Conservation (phyloP, 2,888 invertebrate genomes). For the Metellina segmentata region DNA sequence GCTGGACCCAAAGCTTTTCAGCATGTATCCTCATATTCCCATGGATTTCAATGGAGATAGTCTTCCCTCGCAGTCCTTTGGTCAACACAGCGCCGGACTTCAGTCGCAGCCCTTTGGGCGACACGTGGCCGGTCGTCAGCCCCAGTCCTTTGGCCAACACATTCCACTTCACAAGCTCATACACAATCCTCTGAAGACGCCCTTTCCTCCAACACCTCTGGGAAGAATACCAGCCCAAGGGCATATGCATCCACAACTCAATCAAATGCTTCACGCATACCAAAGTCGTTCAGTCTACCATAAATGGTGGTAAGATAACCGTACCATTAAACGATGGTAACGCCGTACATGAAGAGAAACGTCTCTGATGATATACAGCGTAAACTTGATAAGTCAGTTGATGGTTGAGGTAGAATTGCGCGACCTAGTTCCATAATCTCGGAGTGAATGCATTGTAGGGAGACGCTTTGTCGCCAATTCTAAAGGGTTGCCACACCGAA, state of each 20-base stretch:
- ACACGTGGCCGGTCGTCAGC: not conserved
- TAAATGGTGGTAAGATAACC: constrained; percentile 50
- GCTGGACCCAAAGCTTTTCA: constrained; percentile 53
- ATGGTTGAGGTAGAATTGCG: too few species aligned
- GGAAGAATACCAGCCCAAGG: not conserved
- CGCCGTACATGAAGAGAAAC: too few species aligned
- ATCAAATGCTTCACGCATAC: constrained; percentile 60
- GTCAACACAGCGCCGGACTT: not conserved
- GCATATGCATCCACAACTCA: constrained; percentile 28
- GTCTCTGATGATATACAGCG: too few species aligned
- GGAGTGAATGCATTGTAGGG: too few species aligned
- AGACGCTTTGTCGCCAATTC: too few species aligned
- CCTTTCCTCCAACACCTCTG: constrained; percentile 20
- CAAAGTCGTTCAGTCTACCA: constrained; percentile 55
- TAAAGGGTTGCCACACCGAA: too few species aligned
- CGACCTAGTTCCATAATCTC: too few species aligned
- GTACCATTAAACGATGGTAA: not conserved
- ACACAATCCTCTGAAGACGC: constrained; percentile 68
- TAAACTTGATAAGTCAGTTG: too few species aligned
- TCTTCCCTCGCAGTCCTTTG: not conserved
- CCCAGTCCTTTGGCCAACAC: constrained; percentile 12
- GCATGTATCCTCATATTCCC: not conserved
- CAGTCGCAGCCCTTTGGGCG: not conserved
- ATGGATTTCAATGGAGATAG: not conserved
- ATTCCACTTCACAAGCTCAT: constrained; percentile 60